Conservation (phyloP, 2,113 vertebrate genomes). For the Anhinga rufa region DNA sequence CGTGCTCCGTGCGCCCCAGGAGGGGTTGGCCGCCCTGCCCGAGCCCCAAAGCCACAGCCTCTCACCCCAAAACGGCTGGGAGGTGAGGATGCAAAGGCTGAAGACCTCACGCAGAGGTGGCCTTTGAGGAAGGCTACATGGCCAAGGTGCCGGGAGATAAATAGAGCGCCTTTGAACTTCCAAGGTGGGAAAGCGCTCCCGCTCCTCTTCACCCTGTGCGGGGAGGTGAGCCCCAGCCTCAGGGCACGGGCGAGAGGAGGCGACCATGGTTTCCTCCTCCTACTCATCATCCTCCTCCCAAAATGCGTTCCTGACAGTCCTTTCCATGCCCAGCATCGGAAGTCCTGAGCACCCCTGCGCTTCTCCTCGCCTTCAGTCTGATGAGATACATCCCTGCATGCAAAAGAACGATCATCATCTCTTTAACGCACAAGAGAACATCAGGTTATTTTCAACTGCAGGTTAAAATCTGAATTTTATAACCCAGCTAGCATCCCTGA, state of each 20-base stretch:
- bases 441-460: background rate
- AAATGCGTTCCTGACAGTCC: background rate
- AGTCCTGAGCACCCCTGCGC: background rate
- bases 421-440: background rate
- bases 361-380: background rate
- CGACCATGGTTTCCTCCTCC: background rate
- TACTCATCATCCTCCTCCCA: background rate
- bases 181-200: background rate
- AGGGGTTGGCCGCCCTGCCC: background rate
- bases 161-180: background rate
- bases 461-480: background rate
- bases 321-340: fast-evolving
- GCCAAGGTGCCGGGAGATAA: background rate
- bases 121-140: background rate
- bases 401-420: background rate
- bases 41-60: background rate
- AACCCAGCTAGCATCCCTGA: background rate
- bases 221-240: background rate
- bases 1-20: background rate
- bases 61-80: background rate
- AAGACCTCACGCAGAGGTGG: background rate
- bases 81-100: background rate
- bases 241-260: background rate
- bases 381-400: background rate
- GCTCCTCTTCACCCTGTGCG: background rate